A percentile compares a stretch with the other conserved stretches of the same genome.
phyloP scores from a whole-genome alignment of 2,113 vertebrate species.

The Anarrhichthys ocellatus region DNA sequence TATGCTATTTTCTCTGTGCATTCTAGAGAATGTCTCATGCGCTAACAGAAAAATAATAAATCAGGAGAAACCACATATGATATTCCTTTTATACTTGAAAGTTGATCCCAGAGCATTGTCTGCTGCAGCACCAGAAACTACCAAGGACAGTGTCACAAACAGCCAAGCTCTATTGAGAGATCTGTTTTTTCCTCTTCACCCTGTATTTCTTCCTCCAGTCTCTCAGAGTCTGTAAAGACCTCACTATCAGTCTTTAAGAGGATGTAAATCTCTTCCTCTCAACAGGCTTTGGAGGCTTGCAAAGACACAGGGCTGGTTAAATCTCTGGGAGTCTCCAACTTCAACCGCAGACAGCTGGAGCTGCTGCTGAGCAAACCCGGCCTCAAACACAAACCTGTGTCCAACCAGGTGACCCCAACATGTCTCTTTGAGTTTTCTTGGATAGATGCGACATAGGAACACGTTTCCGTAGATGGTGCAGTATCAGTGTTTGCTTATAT shows the following conservation, averaged over 20 bases:
- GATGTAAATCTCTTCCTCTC: slow-evolving; percentile 25
- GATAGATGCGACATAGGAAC: not conserved
- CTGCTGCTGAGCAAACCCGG: slow-evolving; percentile 94
- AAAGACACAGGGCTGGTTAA: slow-evolving; percentile 94
- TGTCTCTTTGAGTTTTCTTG: not conserved
- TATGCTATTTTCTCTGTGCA: not conserved
- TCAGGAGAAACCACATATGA: not conserved
- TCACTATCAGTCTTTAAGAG: not conserved
- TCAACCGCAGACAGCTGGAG: slow-evolving; percentile 94
- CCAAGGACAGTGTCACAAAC: slow-evolving; percentile 40
- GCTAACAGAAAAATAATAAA: not conserved
- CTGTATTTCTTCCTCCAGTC: slow-evolving; percentile 1
- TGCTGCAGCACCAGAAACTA: not conserved
- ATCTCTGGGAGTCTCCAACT: slow-evolving; percentile 96
- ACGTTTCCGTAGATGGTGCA: too few species aligned
- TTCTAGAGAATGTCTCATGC: not conserved
- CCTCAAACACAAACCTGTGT: slow-evolving; percentile 92
- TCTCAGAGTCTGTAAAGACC: slow-evolving; percentile 21
- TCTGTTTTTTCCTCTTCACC: not conserved
- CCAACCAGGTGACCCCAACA: slow-evolving; percentile 89
- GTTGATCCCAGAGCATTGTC: not conserved
- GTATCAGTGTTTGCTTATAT: too few species aligned
- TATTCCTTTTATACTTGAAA: not conserved
- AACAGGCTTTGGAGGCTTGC: slow-evolving; percentile 93
- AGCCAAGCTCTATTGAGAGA: slow-evolving; percentile 21